These are phyloP conservation scores for Gymnocypris eckloni DNA, from an alignment of 2,797 vertebrate genomes.

Conservation along the genomic window DNA sequence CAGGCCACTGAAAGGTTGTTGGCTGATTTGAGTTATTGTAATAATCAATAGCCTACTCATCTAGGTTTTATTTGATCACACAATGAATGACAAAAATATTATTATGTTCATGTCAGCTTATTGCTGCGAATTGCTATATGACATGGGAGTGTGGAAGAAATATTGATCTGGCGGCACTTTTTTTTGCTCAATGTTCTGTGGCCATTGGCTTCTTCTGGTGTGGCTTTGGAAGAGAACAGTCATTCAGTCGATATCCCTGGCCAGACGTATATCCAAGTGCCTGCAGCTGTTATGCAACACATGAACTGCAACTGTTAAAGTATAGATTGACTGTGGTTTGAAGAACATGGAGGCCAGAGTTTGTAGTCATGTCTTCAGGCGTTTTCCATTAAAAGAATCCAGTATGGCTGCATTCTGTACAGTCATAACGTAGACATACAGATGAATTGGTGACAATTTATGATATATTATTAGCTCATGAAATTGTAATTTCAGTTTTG, in stretches of 20 bases:
- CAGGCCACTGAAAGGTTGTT: background rate
- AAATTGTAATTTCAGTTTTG: background rate
- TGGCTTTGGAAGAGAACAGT: constrained; percentile 48
- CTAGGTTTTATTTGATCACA: background rate
- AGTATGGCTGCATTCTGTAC: background rate
- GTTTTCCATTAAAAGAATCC: background rate
- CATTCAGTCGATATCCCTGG: constrained; percentile 36
- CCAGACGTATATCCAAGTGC: constrained; percentile 25
- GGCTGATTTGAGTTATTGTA: constrained; percentile 1
- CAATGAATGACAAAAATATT: background rate
- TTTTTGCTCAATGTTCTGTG: constrained; percentile 50
- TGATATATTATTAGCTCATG: background rate
- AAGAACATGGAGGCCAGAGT: background rate
- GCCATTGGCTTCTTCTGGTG: constrained; percentile 38
- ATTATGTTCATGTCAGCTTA: background rate
- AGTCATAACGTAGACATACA: background rate
- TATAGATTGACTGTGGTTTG: constrained; percentile 29
- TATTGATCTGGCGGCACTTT: constrained; percentile 46
- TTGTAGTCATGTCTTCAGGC: background rate
- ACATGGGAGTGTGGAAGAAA: constrained; percentile 3
- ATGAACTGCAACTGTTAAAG: constrained; percentile 27
- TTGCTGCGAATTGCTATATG: constrained; percentile 12
- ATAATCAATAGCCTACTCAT: background rate
- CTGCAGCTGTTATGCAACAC: constrained; percentile 46
- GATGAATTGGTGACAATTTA: background rate